Conservation (phyloP, 2,888 invertebrate genomes). For the Leptogaster cylindrica region DNA sequence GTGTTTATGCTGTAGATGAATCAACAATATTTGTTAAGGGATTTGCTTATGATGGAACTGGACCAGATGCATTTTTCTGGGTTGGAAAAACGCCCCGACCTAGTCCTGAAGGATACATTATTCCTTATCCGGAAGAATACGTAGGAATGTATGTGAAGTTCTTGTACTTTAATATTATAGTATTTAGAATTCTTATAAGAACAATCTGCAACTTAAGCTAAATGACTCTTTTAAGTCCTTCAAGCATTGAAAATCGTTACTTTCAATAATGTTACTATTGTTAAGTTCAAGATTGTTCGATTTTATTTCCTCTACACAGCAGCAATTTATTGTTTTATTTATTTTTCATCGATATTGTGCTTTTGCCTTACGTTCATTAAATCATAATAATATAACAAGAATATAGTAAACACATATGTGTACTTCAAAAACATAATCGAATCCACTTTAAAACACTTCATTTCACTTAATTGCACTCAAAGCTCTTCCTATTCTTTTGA, state of each 20-base stretch:
- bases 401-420: too few relatives aligned
- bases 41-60: slow-evolving; percentile 87
- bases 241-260: background rate
- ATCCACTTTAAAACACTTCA: too few relatives aligned
- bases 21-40: slow-evolving; percentile 85
- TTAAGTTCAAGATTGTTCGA: too few relatives aligned
- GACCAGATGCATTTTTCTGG: slow-evolving; percentile 91
- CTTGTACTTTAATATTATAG: slow-evolving; percentile 44
- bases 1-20: slow-evolving; percentile 87
- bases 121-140: slow-evolving; percentile 87
- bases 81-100: slow-evolving; percentile 82
- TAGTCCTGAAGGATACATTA: slow-evolving; percentile 80
- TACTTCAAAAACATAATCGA: too few relatives aligned
- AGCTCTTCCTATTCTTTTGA: too few relatives aligned
- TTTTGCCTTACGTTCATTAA: too few relatives aligned
- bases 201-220: background rate
- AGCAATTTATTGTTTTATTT: too few relatives aligned
- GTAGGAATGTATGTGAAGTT: slow-evolving; percentile 71
- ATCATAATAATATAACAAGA: too few relatives aligned
- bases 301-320: too few relatives aligned
- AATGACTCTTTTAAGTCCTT: background rate
- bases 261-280: background rate
- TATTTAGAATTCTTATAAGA: background rate
- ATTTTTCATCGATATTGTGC: too few relatives aligned
- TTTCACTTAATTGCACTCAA: too few relatives aligned